These are phyloP conservation scores for Morone chrysops DNA, from an alignment of 2,113 vertebrate genomes.

Conservation along the genomic window DNA sequence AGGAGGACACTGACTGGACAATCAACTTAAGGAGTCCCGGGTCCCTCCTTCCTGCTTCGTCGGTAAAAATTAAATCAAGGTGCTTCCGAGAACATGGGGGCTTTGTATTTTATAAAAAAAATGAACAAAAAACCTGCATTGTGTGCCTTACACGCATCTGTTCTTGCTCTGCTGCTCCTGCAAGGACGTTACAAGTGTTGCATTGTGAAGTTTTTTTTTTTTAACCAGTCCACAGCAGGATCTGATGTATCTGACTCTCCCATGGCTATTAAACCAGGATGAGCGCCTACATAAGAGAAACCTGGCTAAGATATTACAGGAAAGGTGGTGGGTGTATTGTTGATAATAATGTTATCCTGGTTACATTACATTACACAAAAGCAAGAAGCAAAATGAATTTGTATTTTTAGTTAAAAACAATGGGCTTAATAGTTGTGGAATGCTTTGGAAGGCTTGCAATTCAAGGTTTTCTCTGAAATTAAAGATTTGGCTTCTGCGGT, in stretches of 20 bases:
- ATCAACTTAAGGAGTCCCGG: slow-evolving; percentile 81
- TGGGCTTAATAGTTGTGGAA: slow-evolving; percentile 68
- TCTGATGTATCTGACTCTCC: slow-evolving; percentile 52
- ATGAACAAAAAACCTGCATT: slow-evolving; percentile 55
- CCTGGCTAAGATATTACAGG: slow-evolving; percentile 62
- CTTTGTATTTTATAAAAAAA: slow-evolving; percentile 27
- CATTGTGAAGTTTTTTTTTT: slow-evolving; percentile 49
- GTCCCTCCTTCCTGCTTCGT: slow-evolving; percentile 82
- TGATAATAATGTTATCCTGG: slow-evolving; percentile 73
- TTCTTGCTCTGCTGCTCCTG: slow-evolving; percentile 58
- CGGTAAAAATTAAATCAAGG: slow-evolving; percentile 90
- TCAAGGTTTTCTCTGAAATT: slow-evolving; percentile 61
- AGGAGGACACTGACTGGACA: slow-evolving; percentile 74
- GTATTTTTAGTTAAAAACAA: slow-evolving; percentile 72
- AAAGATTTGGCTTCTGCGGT: slow-evolving; percentile 68
- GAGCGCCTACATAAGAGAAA: slow-evolving; percentile 54
- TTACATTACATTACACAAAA: slow-evolving; percentile 67
- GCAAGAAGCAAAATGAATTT: slow-evolving; percentile 62
- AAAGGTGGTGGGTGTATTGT: slow-evolving; percentile 69
- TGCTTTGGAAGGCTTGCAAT: slow-evolving; percentile 57
- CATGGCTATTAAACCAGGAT: slow-evolving; percentile 46
- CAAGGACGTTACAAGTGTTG: slow-evolving; percentile 60
- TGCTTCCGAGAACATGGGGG: slow-evolving; percentile 91
- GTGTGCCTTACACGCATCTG: slow-evolving; percentile 65
- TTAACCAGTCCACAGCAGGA: slow-evolving; percentile 37